Conservation (phyloP, 2,888 invertebrate genomes). For the Lithophane semibrunnea region DNA sequence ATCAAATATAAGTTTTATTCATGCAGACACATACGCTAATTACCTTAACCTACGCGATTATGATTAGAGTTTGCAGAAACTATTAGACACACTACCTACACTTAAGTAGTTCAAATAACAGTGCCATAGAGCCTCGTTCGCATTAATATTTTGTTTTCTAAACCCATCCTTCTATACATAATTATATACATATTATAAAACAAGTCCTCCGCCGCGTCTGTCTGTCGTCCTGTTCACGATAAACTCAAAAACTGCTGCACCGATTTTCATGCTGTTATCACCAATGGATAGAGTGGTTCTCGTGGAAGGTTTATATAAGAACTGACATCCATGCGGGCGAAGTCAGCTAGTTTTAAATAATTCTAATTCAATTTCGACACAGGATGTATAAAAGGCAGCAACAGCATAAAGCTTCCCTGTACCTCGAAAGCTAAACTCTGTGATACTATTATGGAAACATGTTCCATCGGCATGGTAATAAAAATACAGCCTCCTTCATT, state of each 20-base stretch:
- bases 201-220: no score
- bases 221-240: no score
- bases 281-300: no score
- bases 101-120: no score
- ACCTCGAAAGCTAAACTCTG: constrained; percentile 12
- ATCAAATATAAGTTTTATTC: not conserved
- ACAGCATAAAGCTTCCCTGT: constrained; percentile 4
- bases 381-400: constrained; percentile 22
- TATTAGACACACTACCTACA: not conserved
- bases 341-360: not conserved
- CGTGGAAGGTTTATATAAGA: no score
- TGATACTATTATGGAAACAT: not conserved
- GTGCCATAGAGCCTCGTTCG: no score
- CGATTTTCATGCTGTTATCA: no score
- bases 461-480: constrained; percentile 1
- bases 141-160: not conserved
- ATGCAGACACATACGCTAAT: not conserved
- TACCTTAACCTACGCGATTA: not conserved
- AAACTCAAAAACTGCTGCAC: no score
- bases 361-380: not conserved
- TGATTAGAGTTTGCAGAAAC: not conserved
- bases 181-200: no score
- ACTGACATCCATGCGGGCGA: no score
- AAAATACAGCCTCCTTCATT: constrained; percentile 7
- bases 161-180: not conserved